Base-by-base conservation (phyloP, 2,888 invertebrate genomes). In the Argyra leucocephala region DNA sequence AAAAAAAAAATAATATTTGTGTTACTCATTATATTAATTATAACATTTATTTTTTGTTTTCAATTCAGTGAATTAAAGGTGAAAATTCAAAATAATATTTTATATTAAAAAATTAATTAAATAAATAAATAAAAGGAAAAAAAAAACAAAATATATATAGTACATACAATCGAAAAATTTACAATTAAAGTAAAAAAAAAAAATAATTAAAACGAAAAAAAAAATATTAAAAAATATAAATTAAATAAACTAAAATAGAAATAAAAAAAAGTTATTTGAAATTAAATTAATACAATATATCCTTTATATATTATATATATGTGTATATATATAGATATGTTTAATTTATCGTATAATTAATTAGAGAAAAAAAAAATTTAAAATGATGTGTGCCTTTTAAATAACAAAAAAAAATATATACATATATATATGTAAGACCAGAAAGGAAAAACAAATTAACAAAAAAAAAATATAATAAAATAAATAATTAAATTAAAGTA, bases 321-420 rank as follows among this genome's bases (percentile, higher is more conserved):
- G n/a, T n/a, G n/a, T n/a, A n/a, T n/a, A n/a, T n/a, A n/a, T n/a
- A n/a, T n/a, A n/a, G n/a, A 48, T 15, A 2, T 48, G 18, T 48
- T 48, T 48, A 1, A 15, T 48, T 48, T 15, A 48, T 31, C 31
- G n/a, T 48, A 18, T 48, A 5, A 48, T 48, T 18, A 48, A 48
- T 48, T 18, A 48, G 15, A 9, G 5, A 48, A 37, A 48, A 48
- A 48, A 18, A 12, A 48, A 48, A 48, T 48, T 12, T 18, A 37
- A 48, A 18, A 48, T 48, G 48, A 48, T 12, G 48, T 48, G 48
- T 48, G 48, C 48, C 48, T 48, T 48, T 48, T 48, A 48, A 48
- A 48, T 48, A 48, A 48, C n/a, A n/a, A n/a, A n/a, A n/a, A n/a
- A n/a, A n/a, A n/a, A n/a, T n/a, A n/a, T n/a, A n/a, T n/a, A n/a